A percentile compares a stretch with the other conserved stretches of the same genome.
Conservation (phyloP, 2,888 invertebrate genomes). For the Thymelicus acteon region DNA sequence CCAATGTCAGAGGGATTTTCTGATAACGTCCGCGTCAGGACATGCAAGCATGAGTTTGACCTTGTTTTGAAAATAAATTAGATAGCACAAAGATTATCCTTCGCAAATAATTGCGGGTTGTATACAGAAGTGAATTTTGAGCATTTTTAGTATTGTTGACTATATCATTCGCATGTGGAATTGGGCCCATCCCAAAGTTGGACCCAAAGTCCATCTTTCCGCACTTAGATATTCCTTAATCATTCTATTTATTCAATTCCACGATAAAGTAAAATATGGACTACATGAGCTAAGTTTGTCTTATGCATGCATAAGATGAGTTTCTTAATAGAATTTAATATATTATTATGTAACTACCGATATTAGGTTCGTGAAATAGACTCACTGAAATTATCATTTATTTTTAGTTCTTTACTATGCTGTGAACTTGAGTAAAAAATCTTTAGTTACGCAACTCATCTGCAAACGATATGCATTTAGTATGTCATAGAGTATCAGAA, state of each 20-base stretch:
- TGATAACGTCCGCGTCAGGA: slow-evolving; percentile 24
- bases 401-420: neutral
- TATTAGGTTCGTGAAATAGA: too few species aligned
- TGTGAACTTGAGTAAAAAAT: slow-evolving; percentile 14
- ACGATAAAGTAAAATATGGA: too few species aligned
- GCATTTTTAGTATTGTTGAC: too few species aligned
- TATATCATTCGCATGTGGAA: too few species aligned
- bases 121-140: too few species aligned
- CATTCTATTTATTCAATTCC: too few species aligned
- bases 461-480: slow-evolving; percentile 2
- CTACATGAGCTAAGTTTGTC: neutral
- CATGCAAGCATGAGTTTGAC: slow-evolving; percentile 5
- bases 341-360: too few species aligned
- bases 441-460: neutral
- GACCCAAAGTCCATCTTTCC: too few species aligned
- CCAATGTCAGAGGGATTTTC: slow-evolving; percentile 34
- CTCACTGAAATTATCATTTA: neutral
- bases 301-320: neutral
- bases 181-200: too few species aligned
- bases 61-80: slow-evolving; percentile 16
- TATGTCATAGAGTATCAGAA: slow-evolving; percentile 22
- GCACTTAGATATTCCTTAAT: too few species aligned
- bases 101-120: neutral
- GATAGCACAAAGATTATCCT: neutral
- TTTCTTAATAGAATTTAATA: too few species aligned